A percentile compares a stretch with the other conserved stretches of the same genome.
These are phyloP conservation scores for Larimichthys polyactis DNA, from an alignment of 2,113 vertebrate species.

Conservation along the genomic window DNA sequence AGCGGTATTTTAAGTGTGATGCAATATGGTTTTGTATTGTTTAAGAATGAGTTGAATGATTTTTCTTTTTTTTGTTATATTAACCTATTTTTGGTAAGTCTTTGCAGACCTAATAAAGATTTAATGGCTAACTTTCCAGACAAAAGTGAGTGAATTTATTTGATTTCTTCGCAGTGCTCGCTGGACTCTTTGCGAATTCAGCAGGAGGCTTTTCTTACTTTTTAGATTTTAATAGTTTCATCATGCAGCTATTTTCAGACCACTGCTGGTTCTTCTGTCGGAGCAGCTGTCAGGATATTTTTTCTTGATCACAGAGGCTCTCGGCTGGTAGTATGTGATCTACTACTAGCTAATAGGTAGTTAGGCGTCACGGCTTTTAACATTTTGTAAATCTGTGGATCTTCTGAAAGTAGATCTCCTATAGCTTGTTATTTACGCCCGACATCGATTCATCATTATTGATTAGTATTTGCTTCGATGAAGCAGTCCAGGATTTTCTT, in stretches of 20 bases:
- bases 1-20: constrained; percentile 71
- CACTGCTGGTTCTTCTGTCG: constrained; percentile 36
- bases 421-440: constrained; percentile 5
- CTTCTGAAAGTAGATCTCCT: neutral
- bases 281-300: constrained; percentile 45
- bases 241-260: constrained; percentile 53
- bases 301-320: constrained; percentile 32
- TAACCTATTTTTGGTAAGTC: constrained; percentile 84
- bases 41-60: constrained; percentile 66
- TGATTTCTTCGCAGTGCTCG: constrained; percentile 12
- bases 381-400: neutral
- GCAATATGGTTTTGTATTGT: constrained; percentile 82
- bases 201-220: constrained; percentile 24
- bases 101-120: constrained; percentile 85
- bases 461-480: neutral
- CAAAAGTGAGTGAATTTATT: constrained; percentile 54
- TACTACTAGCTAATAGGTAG: neutral
- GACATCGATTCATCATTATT: constrained; percentile 1
- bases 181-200: constrained; percentile 8
- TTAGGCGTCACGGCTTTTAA: neutral
- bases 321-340: constrained; percentile 12
- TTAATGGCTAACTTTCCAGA: constrained; percentile 73
- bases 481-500: neutral
- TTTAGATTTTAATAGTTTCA: constrained; percentile 50
- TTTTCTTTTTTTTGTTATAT: constrained; percentile 79